phyloP scores from a whole-genome alignment of 1,140 invertebrate genomes.

The Homalodisca vitripennis region DNA sequence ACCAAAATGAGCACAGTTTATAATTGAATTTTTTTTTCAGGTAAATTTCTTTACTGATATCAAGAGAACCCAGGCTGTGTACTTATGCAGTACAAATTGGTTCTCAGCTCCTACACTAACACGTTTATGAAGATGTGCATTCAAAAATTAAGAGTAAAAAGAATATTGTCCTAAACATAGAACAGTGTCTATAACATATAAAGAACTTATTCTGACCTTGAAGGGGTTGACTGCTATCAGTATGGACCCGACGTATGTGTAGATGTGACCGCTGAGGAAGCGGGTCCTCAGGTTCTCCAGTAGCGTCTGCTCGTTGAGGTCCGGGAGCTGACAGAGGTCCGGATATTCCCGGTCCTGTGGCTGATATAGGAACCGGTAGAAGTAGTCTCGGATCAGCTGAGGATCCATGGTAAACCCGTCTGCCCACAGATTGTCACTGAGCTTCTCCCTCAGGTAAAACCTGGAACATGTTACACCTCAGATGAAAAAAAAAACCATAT shows the following conservation, averaged over 20 bases:
- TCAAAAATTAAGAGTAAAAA: too few relatives aligned
- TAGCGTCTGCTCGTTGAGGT: constrained; percentile 91
- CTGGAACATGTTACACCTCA: constrained; percentile 52
- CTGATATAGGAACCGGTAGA: constrained; percentile 87
- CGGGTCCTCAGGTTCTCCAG: constrained; percentile 87
- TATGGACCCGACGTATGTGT: constrained; percentile 96
- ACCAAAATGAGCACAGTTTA: too few relatives aligned
- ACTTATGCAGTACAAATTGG: too few relatives aligned
- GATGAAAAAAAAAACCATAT: background rate
- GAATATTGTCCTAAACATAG: too few relatives aligned
- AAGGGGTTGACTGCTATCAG: constrained; percentile 91
- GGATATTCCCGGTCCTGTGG: constrained; percentile 89
- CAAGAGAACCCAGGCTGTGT: too few relatives aligned
- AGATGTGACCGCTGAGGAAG: constrained; percentile 90
- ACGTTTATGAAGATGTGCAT: too few relatives aligned
- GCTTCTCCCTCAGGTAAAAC: constrained; percentile 83
- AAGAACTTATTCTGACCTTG: constrained; percentile 49
- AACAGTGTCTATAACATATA: too few relatives aligned
- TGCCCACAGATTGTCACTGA: constrained; percentile 74
- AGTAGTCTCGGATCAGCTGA: constrained; percentile 86
- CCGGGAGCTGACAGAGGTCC: constrained; percentile 92
- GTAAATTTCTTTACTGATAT: too few relatives aligned
- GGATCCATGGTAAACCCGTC: constrained; percentile 87
- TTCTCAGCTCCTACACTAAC: too few relatives aligned
- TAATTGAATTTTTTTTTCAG: too few relatives aligned